A percentile compares a stretch with the other conserved stretches of the same genome.
These are phyloP conservation scores for Eilema caniola DNA, from an alignment of 2,888 invertebrate genomes.

Conservation along the genomic window DNA sequence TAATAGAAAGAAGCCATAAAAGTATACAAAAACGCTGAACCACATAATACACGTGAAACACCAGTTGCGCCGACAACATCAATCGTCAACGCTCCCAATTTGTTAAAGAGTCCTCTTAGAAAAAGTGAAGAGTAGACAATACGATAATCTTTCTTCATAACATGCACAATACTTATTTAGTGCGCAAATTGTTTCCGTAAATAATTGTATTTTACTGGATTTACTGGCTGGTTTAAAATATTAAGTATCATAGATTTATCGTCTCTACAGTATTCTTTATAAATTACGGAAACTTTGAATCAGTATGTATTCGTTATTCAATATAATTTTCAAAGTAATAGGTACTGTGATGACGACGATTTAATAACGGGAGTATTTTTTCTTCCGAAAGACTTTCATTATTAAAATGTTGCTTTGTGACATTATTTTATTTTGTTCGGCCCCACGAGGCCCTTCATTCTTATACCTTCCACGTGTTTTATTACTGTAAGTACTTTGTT, in stretches of 20 bases:
- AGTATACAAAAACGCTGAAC: constrained; percentile 4
- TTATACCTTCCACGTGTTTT: constrained; percentile 1
- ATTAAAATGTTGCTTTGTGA: constrained; percentile 7
- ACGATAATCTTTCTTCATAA: neutral
- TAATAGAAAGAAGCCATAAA: constrained; percentile 5
- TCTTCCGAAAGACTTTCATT: neutral
- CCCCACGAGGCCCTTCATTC: neutral
- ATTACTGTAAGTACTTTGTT: neutral
- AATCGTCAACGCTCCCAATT: constrained; percentile 46
- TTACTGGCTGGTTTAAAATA: too few species aligned
- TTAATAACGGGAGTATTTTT: constrained; percentile 1
- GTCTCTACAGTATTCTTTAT: too few species aligned
- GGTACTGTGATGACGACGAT: neutral
- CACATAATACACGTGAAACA: constrained; percentile 14
- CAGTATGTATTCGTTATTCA: neutral
- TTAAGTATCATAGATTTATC: too few species aligned
- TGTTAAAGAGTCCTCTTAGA: constrained; percentile 45
- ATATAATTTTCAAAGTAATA: neutral
- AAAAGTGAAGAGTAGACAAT: constrained; percentile 6
- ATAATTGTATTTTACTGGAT: too few species aligned
- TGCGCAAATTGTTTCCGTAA: too few species aligned
- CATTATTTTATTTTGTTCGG: constrained; percentile 2
- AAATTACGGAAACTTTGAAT: neutral
- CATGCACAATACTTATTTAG: too few species aligned
- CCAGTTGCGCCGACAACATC: constrained; percentile 34